Evolutionary conservation across 2,888 invertebrate species (phyloP).

Genomic region (Sympetrum striolatum): DNA sequence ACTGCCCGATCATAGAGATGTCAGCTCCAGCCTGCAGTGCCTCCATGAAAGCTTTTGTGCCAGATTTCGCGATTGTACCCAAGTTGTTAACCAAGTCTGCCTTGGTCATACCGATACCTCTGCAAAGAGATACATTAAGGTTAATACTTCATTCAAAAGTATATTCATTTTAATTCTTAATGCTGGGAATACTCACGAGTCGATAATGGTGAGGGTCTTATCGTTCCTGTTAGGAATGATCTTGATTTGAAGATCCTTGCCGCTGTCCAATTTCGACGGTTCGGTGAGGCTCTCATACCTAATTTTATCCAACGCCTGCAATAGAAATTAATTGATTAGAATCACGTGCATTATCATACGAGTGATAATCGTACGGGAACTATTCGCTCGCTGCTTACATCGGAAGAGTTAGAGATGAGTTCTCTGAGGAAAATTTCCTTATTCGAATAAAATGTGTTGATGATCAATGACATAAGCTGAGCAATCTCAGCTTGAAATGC

Average conservation of each 20-base stretch:
- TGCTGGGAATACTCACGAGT: slow-evolving; percentile 63
- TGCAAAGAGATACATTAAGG: slow-evolving; percentile 46
- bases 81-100: slow-evolving; percentile 98
- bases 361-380: background rate
- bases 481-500: slow-evolving; percentile 99
- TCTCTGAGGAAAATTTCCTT: slow-evolving; percentile 99
- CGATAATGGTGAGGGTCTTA: slow-evolving; percentile 93
- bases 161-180: too few relatives aligned
- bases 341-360: too few relatives aligned
- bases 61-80: slow-evolving; percentile 99
- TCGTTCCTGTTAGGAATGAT: slow-evolving; percentile 96
- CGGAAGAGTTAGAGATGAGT: slow-evolving; percentile 97
- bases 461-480: slow-evolving; percentile 99
- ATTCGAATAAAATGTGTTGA: slow-evolving; percentile 99
- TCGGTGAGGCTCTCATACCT: slow-evolving; percentile 98
- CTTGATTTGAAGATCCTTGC: slow-evolving; percentile 95
- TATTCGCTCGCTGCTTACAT: slow-evolving; percentile 65
- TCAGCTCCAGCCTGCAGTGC: slow-evolving; percentile 98
- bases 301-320: slow-evolving; percentile 80
- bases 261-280: slow-evolving; percentile 88
- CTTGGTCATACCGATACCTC: slow-evolving; percentile 99
- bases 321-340: slow-evolving; percentile 32
- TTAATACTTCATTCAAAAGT: too few relatives aligned
- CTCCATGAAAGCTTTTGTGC: slow-evolving; percentile 99
- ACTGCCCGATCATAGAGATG: slow-evolving; percentile 99